Evolutionary conservation across 2,888 invertebrate species (phyloP), one percentile per base, ranked within the genome.

Genomic region (Hydraecia micacea): DNA sequence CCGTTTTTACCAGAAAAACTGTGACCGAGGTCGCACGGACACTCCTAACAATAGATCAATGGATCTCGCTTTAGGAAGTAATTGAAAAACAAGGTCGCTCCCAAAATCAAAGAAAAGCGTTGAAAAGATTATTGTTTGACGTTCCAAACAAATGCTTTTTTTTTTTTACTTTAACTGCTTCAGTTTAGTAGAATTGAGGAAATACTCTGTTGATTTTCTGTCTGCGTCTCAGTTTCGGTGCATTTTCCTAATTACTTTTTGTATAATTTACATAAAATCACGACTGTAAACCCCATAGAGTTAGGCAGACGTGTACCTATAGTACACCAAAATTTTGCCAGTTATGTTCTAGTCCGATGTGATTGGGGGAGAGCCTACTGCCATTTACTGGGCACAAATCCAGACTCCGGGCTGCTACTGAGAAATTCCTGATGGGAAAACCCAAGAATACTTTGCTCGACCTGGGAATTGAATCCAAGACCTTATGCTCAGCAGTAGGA

Each of bases 31-130:
- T 68, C 79, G 55, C 49, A 58, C 79, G 46, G 75, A 39, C 68
- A 36, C 63, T 36, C n/a, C 32, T 72, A 79, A 88, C 87, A 88
- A 88, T 87, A 80, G 77, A 81, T 68, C 65, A 77, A 84, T 81
- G 63, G 67, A 78, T 73, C 73, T 80, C 39, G 68, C 55, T 83
- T 88, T 79, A 88, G 88, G 88, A 88, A 88, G 88, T 84, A 79
- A 87, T 86, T 83, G 74, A 63, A 70, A 81, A 83, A 87, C 88
- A 80, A 88, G 88, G 87, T 65, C 78, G 62, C 32, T 63, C 66
- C 76, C 73, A 83, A 88, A 86, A 80, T 63, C 66, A 80, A 83
- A 86, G 85, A 86, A 87, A 87, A 77, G 60, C 71, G 28, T 72
- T 74, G 49, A 67, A 77, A 82, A 73, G 63, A n/a, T 73, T 72